phyloP scores from a whole-genome alignment of 30 jellyfish, hydroid and myxozoan species.

The Rhopilema esculentum region DNA sequence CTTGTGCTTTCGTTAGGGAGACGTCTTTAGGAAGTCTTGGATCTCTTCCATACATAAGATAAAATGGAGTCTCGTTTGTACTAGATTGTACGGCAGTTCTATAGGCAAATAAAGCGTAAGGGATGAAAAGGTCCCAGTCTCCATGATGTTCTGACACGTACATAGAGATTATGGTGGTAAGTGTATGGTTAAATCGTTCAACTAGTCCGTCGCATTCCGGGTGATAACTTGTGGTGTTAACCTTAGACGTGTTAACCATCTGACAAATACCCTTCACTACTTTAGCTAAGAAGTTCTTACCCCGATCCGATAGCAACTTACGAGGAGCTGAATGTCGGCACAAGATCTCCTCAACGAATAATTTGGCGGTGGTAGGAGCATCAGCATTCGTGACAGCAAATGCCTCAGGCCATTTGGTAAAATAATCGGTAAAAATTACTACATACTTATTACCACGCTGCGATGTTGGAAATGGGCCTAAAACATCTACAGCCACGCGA shows the following conservation, averaged over 20 bases:
- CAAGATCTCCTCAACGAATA: constrained; percentile 60
- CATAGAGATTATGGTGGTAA: constrained; percentile 52
- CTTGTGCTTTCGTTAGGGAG: constrained; percentile 40
- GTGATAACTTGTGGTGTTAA: too few species aligned
- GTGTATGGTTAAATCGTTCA: constrained; percentile 55
- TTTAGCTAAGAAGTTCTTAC: constrained; percentile 58
- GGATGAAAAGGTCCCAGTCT: constrained; percentile 64
- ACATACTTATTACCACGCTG: constrained; percentile 56
- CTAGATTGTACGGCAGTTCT: constrained; percentile 34
- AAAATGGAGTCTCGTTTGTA: constrained; percentile 52
- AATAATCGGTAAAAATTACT: constrained; percentile 53
- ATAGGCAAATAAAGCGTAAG: constrained; percentile 57
- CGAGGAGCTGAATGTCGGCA: constrained; percentile 72
- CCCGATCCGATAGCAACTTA: constrained; percentile 60
- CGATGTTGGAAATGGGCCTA: constrained; percentile 77
- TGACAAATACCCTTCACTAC: constrained; percentile 60
- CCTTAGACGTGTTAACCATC: too few species aligned
- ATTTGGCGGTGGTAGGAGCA: constrained; percentile 62
- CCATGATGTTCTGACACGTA: constrained; percentile 52
- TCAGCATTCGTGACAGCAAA: constrained; percentile 57
- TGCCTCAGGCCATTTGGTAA: constrained; percentile 76
- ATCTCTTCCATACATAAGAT: constrained; percentile 50
- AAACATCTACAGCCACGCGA: constrained; percentile 76
- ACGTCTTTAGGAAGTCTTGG: constrained; percentile 66
- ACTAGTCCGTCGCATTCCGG: constrained; percentile 75